Percentiles rank a stretch among this genome's conserved stretches.
phyloP scores from a whole-genome alignment of 2,888 invertebrate species.

The Hemaris fuciformis region DNA sequence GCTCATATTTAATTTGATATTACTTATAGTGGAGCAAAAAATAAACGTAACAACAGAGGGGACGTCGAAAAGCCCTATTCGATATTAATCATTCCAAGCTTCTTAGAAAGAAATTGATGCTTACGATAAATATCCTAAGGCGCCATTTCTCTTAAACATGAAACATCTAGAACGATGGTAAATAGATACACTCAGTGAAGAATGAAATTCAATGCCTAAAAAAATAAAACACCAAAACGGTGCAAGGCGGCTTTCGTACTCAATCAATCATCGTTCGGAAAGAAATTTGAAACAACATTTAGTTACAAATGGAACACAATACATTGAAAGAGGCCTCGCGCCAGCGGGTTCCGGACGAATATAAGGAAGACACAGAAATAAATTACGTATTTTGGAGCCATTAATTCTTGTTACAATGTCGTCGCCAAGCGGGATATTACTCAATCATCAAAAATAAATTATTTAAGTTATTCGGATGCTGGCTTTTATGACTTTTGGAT shows the following conservation, averaged over 20 bases:
- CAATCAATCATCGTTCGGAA: constrained; percentile 16
- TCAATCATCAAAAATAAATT: neutral
- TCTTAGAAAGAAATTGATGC: neutral
- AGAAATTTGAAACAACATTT: constrained; percentile 26
- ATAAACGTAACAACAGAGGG: too few relatives aligned
- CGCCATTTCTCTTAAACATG: neutral
- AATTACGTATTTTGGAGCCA: constrained; percentile 50
- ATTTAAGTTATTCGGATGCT: neutral
- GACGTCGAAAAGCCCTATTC: too few relatives aligned
- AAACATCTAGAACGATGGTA: neutral
- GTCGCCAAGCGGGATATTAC: constrained; percentile 31
- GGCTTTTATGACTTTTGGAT: neutral
- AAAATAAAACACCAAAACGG: neutral
- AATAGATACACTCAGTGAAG: neutral
- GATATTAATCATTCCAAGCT: neutral
- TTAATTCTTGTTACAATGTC: constrained; percentile 55
- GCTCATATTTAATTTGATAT: constrained; percentile 16
- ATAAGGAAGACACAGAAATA: constrained; percentile 22
- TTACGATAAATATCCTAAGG: neutral
- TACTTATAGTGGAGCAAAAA: neutral
- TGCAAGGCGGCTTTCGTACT: neutral
- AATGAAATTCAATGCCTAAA: neutral
- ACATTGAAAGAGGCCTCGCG: constrained; percentile 34
- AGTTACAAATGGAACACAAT: constrained; percentile 30
- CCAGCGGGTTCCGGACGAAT: neutral